Conservation (phyloP, 2,797 vertebrate genomes). For the Antennarius maculatus region DNA sequence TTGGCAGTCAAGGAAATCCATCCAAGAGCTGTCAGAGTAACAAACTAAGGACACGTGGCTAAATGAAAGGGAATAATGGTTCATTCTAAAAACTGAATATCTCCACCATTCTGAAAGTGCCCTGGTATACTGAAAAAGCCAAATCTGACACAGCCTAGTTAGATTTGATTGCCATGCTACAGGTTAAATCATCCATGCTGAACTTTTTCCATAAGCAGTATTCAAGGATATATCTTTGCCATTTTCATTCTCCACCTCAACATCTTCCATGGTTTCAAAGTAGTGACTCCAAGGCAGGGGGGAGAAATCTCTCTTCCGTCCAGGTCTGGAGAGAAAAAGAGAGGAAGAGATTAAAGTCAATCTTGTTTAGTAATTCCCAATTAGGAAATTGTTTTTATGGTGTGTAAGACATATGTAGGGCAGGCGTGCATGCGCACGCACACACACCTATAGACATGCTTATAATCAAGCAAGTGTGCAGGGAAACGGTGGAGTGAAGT, state of each 20-base stretch:
- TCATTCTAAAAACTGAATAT: background rate
- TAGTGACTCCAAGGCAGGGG: constrained; percentile 96
- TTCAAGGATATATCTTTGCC: constrained; percentile 97
- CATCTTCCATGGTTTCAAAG: constrained; percentile 96
- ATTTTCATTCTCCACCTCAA: constrained; percentile 92
- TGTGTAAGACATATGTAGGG: too few relatives aligned
- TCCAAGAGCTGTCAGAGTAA: background rate
- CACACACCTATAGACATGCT: too few relatives aligned
- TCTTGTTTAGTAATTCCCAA: too few relatives aligned
- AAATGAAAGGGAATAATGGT: background rate
- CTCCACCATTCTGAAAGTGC: background rate
- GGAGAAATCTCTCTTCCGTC: constrained; percentile 92
- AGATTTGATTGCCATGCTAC: background rate
- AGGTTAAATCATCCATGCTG: constrained; percentile 6
- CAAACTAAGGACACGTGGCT: background rate
- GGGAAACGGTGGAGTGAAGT: too few relatives aligned
- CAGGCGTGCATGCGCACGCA: too few relatives aligned
- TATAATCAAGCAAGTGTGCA: too few relatives aligned
- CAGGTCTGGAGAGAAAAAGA: constrained; percentile 82
- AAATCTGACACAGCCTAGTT: constrained; percentile 6
- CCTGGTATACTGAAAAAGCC: background rate
- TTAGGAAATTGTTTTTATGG: too few relatives aligned
- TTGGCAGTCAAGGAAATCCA: constrained; percentile 84
- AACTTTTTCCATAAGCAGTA: constrained; percentile 4
- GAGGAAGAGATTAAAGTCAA: constrained; percentile 2